Evolutionary conservation across 2,888 invertebrate species (phyloP).

Genomic region (Mimumesa dahlbomi): DNA sequence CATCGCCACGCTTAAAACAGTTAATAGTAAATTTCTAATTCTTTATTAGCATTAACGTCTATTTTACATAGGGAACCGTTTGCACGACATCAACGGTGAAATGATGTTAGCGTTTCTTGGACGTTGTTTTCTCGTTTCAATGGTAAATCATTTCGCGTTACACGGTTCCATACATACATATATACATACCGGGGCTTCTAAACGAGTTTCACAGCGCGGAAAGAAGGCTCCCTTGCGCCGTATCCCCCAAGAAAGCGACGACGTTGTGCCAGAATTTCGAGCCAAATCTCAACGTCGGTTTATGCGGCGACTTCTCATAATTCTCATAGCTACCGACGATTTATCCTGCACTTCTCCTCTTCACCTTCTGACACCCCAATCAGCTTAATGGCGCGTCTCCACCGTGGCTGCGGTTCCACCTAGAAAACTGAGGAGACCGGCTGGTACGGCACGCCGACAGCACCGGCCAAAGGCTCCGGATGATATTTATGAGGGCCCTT

Average conservation of each 20-base stretch:
- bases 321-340: slow-evolving; percentile 32
- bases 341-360: slow-evolving; percentile 1
- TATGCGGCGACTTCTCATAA: slow-evolving; percentile 11
- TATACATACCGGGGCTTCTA: not conserved
- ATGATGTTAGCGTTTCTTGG: no score
- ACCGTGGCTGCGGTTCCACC: not conserved
- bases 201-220: not conserved
- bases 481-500: slow-evolving; percentile 59
- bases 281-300: slow-evolving; percentile 19
- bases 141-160: no score
- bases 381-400: slow-evolving; percentile 26
- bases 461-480: slow-evolving; percentile 40
- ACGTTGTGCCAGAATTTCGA: slow-evolving; percentile 13
- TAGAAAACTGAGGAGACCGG: slow-evolving; percentile 12
- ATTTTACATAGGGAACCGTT: no score
- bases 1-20: no score
- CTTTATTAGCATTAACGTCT: no score
- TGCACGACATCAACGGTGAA: no score
- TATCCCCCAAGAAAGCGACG: not conserved
- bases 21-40: no score
- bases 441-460: slow-evolving; percentile 22
- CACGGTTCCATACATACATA: no score
- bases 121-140: no score
- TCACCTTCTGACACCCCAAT: slow-evolving; percentile 20
- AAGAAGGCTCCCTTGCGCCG: not conserved